These are phyloP conservation scores for Cynaeus angustus DNA, from an alignment of 2,888 invertebrate species.

Conservation along the genomic window DNA sequence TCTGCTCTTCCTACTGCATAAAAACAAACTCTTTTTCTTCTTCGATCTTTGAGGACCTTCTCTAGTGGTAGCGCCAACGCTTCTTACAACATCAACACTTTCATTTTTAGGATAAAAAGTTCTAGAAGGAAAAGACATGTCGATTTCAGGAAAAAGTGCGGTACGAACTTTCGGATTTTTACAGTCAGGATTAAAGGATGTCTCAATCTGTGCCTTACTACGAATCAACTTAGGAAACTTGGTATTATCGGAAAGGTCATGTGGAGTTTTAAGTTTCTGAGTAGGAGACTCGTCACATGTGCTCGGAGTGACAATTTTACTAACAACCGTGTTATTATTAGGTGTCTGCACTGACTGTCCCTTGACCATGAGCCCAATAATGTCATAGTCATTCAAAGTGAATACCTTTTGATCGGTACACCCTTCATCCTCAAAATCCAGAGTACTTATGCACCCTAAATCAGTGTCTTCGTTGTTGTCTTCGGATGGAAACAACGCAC, in stretches of 20 bases:
- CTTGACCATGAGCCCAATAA: slow-evolving; percentile 54
- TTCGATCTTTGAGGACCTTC: slow-evolving; percentile 3
- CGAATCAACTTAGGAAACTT: slow-evolving; percentile 65
- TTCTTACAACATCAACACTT: background rate
- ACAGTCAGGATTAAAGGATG: slow-evolving; percentile 1
- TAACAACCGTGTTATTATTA: slow-evolving; percentile 42
- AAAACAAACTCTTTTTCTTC: slow-evolving; percentile 12
- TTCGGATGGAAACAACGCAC: slow-evolving; percentile 75
- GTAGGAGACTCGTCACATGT: slow-evolving; percentile 61
- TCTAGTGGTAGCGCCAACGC: background rate
- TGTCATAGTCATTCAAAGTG: slow-evolving; percentile 51
- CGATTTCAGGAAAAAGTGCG: slow-evolving; percentile 66
- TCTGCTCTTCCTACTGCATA: slow-evolving; percentile 35
- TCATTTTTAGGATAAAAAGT: slow-evolving; percentile 75
- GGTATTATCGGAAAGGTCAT: slow-evolving; percentile 63
- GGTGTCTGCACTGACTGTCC: slow-evolving; percentile 49
- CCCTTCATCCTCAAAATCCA: slow-evolving; percentile 67
- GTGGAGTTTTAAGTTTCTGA: slow-evolving; percentile 67
- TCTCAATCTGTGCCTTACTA: slow-evolving; percentile 58
- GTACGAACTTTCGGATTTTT: slow-evolving; percentile 68
- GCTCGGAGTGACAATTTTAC: slow-evolving; percentile 28
- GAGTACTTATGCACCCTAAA: slow-evolving; percentile 75
- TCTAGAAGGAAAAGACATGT: slow-evolving; percentile 73
- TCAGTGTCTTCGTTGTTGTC: slow-evolving; percentile 71
- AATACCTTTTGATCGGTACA: slow-evolving; percentile 4